Evolutionary conservation across 2,113 vertebrate species (phyloP).

Genomic region (Thalassarche chlororhynchos): DNA sequence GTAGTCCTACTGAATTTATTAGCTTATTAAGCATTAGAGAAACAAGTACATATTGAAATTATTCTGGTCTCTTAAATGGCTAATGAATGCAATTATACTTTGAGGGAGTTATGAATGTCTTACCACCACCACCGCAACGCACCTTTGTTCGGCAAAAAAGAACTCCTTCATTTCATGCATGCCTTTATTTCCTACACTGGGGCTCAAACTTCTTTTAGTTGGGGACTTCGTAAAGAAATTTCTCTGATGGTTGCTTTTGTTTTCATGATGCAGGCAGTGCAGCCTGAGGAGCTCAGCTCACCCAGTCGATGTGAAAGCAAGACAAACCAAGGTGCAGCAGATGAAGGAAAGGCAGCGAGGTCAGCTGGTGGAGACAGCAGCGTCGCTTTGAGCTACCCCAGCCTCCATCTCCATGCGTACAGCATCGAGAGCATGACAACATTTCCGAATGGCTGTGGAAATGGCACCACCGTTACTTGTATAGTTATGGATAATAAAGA

Average conservation of each 20-base stretch:
- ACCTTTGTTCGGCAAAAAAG: neutral
- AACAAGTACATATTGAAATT: neutral
- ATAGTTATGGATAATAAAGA: conserved; percentile 69
- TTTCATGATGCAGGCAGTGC: conserved; percentile 73
- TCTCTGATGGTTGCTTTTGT: conserved; percentile 54
- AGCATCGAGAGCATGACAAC: conserved; percentile 74
- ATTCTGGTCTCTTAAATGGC: neutral
- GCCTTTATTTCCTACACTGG: neutral
- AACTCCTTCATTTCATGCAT: fast-evolving
- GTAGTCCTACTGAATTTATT: neutral
- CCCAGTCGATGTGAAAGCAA: conserved; percentile 49
- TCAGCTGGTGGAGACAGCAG: conserved; percentile 39
- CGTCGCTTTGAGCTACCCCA: conserved; percentile 59
- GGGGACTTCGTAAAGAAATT: neutral
- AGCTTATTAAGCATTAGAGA: neutral
- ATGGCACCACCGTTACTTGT: conserved; percentile 33
- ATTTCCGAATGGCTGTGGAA: conserved; percentile 66
- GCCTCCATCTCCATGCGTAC: conserved; percentile 21
- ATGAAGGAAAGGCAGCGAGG: conserved; percentile 27
- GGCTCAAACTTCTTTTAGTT: neutral
- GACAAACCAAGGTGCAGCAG: conserved; percentile 36
- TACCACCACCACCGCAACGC: neutral
- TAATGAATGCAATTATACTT: neutral
- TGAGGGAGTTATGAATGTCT: neutral
- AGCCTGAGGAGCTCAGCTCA: conserved; percentile 69